Conservation (phyloP, 2,888 invertebrate genomes). For the Scaptomyza cyrtandrae region DNA sequence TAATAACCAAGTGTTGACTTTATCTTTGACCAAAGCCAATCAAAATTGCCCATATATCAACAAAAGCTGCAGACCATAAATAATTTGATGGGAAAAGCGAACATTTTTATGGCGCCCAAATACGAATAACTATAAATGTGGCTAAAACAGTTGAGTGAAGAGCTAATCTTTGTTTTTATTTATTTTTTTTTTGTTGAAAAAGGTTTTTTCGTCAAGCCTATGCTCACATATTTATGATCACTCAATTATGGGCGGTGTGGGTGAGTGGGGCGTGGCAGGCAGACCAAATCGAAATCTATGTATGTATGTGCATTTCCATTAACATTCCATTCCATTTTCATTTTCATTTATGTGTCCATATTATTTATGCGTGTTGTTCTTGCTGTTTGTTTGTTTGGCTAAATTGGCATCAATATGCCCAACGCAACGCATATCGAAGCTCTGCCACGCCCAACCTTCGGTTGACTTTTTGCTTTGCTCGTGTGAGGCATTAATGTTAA, state of each 20-base stretch:
- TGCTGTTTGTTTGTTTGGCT: conserved; percentile 34
- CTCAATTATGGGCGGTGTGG: conserved; percentile 52
- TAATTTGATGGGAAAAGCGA: conserved; percentile 16
- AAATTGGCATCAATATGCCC: conserved; percentile 63
- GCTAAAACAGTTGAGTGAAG: conserved; percentile 22
- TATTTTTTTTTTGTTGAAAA: conserved; percentile 8
- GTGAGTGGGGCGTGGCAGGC: conserved; percentile 15
- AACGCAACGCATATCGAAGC: conserved; percentile 27
- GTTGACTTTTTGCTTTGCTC: conserved; percentile 45
- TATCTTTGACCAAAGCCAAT: conserved; percentile 19
- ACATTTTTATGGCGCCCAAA: conserved; percentile 23
- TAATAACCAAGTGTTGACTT: conserved; percentile 28
- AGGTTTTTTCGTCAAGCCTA: conserved; percentile 17
- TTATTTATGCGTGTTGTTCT: conserved; percentile 62
- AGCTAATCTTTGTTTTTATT: conserved; percentile 55
- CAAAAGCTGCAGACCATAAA: conserved; percentile 21
- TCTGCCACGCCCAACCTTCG: conserved; percentile 27
- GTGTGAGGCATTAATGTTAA: conserved; percentile 73
- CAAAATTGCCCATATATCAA: conserved; percentile 17
- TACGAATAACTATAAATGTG: conserved; percentile 10
- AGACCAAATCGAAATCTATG: conserved; percentile 29
- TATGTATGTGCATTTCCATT: conserved; percentile 51
- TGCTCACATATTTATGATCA: conserved; percentile 73
- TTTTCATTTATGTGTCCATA: conserved; percentile 64
- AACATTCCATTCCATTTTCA: conserved; percentile 51